These are phyloP conservation scores for Orthosia incerta DNA, from an alignment of 2,888 invertebrate genomes.

Conservation along the genomic window DNA sequence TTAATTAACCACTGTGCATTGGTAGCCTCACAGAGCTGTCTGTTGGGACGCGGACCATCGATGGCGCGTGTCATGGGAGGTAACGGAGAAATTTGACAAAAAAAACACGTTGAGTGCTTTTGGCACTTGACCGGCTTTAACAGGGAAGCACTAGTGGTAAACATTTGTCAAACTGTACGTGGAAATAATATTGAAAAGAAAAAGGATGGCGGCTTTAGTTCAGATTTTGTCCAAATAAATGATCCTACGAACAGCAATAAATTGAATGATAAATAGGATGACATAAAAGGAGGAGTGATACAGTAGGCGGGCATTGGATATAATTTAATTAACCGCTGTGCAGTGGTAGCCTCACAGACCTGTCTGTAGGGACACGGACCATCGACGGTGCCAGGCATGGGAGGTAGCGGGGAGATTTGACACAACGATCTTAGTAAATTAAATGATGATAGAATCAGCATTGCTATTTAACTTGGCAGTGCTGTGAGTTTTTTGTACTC, in stretches of 20 bases:
- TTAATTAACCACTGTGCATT: slow-evolving; percentile 86
- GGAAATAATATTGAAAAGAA: too few species aligned
- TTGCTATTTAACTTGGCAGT: too few species aligned
- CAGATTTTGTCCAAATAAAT: too few species aligned
- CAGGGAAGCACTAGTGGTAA: too few species aligned
- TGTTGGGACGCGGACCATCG: slow-evolving; percentile 74
- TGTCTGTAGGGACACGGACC: slow-evolving; percentile 78
- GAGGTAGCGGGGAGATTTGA: slow-evolving; percentile 27
- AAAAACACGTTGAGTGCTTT: not conserved
- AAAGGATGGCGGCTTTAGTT: too few species aligned
- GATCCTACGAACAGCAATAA: too few species aligned
- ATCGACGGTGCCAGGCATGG: slow-evolving; percentile 53
- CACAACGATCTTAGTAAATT: not conserved
- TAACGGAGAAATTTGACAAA: slow-evolving; percentile 25
- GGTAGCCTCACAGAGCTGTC: slow-evolving; percentile 76
- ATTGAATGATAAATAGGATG: too few species aligned
- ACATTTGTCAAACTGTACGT: too few species aligned
- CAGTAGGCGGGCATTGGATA: slow-evolving; percentile 78
- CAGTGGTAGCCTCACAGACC: slow-evolving; percentile 77
- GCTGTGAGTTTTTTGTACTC: too few species aligned
- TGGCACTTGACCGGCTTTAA: too few species aligned
- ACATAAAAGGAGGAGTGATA: slow-evolving; percentile 48
- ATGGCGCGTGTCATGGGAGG: slow-evolving; percentile 52
- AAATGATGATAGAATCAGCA: too few species aligned
- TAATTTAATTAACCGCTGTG: slow-evolving; percentile 87